Conservation (phyloP, 2,888 invertebrate genomes). For the Eupelmus urozonus region DNA sequence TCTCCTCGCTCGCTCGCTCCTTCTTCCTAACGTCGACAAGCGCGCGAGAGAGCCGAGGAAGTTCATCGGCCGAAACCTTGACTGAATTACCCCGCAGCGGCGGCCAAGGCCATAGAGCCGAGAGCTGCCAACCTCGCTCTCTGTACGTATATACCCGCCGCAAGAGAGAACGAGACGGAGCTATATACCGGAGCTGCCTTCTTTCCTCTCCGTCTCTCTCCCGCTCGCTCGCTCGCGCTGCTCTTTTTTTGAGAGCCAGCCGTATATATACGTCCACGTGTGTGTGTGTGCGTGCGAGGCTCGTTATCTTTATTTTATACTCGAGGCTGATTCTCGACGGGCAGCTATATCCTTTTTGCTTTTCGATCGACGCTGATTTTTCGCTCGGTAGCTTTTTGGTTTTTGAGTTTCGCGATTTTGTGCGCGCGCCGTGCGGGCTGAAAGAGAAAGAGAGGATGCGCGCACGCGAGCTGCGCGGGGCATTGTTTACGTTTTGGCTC, state of each 20-base stretch:
- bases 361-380: conserved; percentile 27
- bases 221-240: conserved; percentile 18
- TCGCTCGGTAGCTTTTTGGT: neutral
- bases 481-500: conserved; percentile 46
- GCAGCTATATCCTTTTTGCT: conserved; percentile 18
- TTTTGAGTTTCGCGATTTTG: conserved; percentile 26
- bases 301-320: conserved; percentile 57
- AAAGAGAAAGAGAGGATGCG: neutral
- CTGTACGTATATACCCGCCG: neutral
- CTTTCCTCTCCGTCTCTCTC: conserved; percentile 33
- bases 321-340: conserved; percentile 2
- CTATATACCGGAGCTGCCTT: neutral
- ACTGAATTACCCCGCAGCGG: conserved; percentile 86
- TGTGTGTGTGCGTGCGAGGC: conserved; percentile 50
- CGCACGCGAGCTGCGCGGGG: neutral
- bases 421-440: too few species aligned
- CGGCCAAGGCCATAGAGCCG: conserved; percentile 83
- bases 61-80: conserved; percentile 92
- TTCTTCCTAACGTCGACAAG: conserved; percentile 65
- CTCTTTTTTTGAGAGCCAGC: neutral
- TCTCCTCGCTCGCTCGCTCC: conserved; percentile 65
- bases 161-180: neutral
- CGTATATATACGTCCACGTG: neutral
- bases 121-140: conserved; percentile 11
- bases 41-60: conserved; percentile 72